Evolutionary conservation across 2,797 vertebrate genomes (phyloP).

Genomic region (Manis pentadactyla): DNA sequence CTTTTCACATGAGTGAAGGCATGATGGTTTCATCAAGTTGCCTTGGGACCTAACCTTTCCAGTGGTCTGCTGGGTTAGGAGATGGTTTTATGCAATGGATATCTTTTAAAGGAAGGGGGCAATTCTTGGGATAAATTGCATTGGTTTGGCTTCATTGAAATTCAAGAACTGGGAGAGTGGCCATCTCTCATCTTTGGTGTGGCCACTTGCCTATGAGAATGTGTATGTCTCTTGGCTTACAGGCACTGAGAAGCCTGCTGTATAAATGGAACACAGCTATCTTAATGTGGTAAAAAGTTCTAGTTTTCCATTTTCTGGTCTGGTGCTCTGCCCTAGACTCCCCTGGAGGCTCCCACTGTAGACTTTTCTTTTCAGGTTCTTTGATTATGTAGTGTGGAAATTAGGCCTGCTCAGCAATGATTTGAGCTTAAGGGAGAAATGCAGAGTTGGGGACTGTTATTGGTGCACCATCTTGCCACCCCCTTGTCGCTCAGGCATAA

Average conservation of each 20-base stretch:
- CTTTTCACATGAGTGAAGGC: background rate
- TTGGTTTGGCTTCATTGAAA: constrained; percentile 48
- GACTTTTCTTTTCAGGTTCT: constrained; percentile 42
- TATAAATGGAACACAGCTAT: background rate
- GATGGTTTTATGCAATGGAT: background rate
- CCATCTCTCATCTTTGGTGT: constrained; percentile 30
- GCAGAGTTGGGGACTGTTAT: constrained; percentile 26
- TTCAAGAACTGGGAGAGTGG: background rate
- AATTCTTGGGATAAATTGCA: background rate
- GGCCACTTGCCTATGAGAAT: constrained; percentile 23
- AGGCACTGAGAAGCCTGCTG: background rate
- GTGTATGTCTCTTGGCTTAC: background rate
- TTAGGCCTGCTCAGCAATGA: constrained; percentile 42
- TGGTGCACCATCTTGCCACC: constrained; percentile 55
- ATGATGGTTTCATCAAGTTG: background rate
- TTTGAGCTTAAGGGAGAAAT: constrained; percentile 50
- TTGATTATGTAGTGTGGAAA: constrained; percentile 1
- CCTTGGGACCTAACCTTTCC: background rate
- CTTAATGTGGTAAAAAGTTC: constrained; percentile 1
- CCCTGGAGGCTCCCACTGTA: background rate
- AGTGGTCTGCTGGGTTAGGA: constrained; percentile 27
- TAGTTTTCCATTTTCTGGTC: constrained; percentile 54
- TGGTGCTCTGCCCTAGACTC: constrained; percentile 20
- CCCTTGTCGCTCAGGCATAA: constrained; percentile 7
- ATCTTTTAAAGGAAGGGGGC: constrained; percentile 16